Conservation (phyloP, 2,888 invertebrate genomes). For the Steromphala cineraria region DNA sequence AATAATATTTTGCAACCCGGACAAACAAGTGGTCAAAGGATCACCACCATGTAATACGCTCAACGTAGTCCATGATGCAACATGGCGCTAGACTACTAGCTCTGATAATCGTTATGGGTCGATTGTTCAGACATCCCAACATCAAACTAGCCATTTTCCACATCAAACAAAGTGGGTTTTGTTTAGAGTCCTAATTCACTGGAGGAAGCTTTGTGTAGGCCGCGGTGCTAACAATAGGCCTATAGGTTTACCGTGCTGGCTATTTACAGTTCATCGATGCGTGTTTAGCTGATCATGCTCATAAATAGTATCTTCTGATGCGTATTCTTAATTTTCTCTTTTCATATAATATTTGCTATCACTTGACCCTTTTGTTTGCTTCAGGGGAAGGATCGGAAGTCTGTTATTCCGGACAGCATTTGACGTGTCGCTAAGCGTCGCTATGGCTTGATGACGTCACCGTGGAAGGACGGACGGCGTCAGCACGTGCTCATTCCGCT, state of each 20-base stretch:
- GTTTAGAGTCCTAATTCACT: not conserved
- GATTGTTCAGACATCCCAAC: not conserved
- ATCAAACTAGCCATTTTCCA: not conserved
- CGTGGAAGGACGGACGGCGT: conserved; percentile 2
- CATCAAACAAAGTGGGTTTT: not conserved
- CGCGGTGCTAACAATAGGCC: not conserved
- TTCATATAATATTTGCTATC: conserved; percentile 2
- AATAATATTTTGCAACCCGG: too few species aligned
- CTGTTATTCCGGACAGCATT: not conserved
- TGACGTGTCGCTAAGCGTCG: not conserved
- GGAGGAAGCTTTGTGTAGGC: not conserved
- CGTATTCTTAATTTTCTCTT: not conserved
- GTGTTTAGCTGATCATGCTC: not conserved
- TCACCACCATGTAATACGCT: too few species aligned
- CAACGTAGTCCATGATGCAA: too few species aligned
- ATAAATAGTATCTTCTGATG: not conserved
- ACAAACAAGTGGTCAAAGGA: too few species aligned
- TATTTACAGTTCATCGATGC: not conserved
- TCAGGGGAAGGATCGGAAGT: not conserved
- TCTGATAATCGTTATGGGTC: not conserved
- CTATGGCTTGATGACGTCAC: not conserved
- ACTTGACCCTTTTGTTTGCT: not conserved
- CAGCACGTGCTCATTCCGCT: conserved; percentile 5
- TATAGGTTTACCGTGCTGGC: not conserved
- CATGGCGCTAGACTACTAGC: too few species aligned